phyloP scores from a whole-genome alignment of 2,113 vertebrate genomes.

The Mustelus asterias region DNA sequence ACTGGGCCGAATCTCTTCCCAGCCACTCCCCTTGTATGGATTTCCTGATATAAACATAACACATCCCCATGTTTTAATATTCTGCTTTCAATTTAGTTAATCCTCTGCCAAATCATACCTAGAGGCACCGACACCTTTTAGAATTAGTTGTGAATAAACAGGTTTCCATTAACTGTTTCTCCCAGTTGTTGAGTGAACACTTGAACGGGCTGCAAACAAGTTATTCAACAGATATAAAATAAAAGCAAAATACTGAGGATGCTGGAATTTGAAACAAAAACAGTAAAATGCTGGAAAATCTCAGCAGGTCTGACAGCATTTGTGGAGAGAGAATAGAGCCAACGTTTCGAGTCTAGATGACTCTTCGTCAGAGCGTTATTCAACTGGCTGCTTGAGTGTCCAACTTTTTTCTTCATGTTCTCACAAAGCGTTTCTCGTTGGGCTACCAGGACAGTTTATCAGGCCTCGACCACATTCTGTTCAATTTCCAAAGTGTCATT shows the following conservation, averaged over 20 bases:
- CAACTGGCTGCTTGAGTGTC: not conserved
- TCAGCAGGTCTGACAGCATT: too few species aligned
- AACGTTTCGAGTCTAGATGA: too few species aligned
- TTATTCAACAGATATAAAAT: not conserved
- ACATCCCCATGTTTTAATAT: not conserved
- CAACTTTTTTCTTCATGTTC: not conserved
- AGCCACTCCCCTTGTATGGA: not conserved
- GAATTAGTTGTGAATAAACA: not conserved
- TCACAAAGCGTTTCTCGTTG: not conserved
- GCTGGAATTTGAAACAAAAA: too few species aligned
- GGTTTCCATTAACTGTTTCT: not conserved
- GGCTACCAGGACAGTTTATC: not conserved
- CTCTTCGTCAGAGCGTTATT: too few species aligned
- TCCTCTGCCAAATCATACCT: not conserved
- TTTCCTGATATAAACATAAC: slow-evolving; percentile 11
- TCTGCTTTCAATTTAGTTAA: not conserved
- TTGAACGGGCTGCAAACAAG: not conserved
- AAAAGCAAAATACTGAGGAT: too few species aligned
- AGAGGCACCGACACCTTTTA: not conserved
- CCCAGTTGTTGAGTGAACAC: not conserved
- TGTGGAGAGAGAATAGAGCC: too few species aligned
- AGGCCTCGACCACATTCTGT: not conserved
- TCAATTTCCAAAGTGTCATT: not conserved
- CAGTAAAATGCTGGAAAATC: too few species aligned
- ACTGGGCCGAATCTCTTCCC: not conserved